Evolutionary conservation across 2,797 vertebrate species (phyloP).

Genomic region (Rallus crepitans): DNA sequence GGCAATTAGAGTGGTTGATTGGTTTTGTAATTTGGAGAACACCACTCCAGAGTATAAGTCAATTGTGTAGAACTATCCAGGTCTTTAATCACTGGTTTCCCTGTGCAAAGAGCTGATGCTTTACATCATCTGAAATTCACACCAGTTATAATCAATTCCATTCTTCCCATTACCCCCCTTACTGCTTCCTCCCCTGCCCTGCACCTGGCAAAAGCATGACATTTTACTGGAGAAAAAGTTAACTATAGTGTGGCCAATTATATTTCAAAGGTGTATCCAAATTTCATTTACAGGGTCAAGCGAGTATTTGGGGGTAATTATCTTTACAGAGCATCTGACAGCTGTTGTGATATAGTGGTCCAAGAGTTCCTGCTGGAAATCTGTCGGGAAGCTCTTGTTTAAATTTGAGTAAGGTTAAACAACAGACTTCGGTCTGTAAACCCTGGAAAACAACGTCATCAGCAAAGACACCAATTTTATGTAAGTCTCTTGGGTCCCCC

Average conservation of each 20-base stretch:
- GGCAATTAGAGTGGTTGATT: conserved; percentile 73
- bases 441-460: background rate
- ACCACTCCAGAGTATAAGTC: conserved; percentile 63
- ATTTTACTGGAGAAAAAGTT: background rate
- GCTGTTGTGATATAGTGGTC: background rate
- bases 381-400: background rate
- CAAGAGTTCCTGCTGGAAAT: conserved; percentile 8
- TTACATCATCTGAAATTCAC: conserved; percentile 57
- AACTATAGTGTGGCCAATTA: background rate
- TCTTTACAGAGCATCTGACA: conserved; percentile 32
- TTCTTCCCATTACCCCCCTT: background rate
- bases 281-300: conserved; percentile 25
- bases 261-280: conserved; percentile 16
- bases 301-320: background rate
- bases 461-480: background rate
- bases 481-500: background rate
- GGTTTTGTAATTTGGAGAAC: conserved; percentile 70
- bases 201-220: background rate
- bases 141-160: conserved; percentile 36
- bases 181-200: background rate
- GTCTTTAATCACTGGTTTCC: conserved; percentile 65
- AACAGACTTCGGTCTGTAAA: background rate
- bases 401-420: conserved; percentile 7
- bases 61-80: conserved; percentile 69
- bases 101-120: conserved; percentile 33